A percentile compares a stretch with the other conserved stretches of the same genome.
phyloP scores from a whole-genome alignment of 2,113 vertebrate species.

The Puntigrus tetrazona region DNA sequence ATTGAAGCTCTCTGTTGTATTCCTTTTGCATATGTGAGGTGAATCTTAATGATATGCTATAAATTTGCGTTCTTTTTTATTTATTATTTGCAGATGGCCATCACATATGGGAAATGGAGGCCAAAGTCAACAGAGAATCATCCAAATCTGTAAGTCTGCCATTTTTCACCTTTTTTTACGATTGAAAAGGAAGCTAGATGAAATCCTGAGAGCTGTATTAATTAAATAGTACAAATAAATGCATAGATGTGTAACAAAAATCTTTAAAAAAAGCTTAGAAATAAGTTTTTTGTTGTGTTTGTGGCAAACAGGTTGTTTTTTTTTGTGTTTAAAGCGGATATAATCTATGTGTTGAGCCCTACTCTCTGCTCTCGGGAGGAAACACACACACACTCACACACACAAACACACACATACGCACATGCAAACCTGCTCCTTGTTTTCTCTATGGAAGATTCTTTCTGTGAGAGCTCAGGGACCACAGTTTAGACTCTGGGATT shows the following conservation, averaged over 20 bases:
- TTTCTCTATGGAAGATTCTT: conserved; percentile 44
- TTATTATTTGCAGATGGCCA: conserved; percentile 83
- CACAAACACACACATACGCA: neutral
- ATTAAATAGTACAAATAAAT: neutral
- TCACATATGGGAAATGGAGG: conserved; percentile 97
- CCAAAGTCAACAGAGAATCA: conserved; percentile 88
- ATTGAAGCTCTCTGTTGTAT: neutral
- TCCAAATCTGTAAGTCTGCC: conserved; percentile 86
- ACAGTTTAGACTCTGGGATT: conserved; percentile 61
- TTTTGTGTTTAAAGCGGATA: conserved; percentile 35
- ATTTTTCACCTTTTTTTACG: neutral
- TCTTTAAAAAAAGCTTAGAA: neutral
- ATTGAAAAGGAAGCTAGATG: neutral
- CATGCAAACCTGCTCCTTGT: conserved; percentile 25
- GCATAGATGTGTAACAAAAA: neutral
- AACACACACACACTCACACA: neutral
- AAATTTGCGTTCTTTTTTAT: conserved; percentile 2
- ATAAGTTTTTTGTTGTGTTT: neutral
- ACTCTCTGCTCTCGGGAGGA: conserved; percentile 1
- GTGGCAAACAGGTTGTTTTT: conserved; percentile 20
- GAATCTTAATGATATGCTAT: neutral
- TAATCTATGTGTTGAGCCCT: conserved; percentile 12
- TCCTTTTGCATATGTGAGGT: neutral
- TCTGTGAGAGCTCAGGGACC: conserved; percentile 46
- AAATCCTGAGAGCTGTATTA: neutral